phyloP scores from a whole-genome alignment of 2,888 invertebrate species.

The Phyllotreta cruciferae region DNA sequence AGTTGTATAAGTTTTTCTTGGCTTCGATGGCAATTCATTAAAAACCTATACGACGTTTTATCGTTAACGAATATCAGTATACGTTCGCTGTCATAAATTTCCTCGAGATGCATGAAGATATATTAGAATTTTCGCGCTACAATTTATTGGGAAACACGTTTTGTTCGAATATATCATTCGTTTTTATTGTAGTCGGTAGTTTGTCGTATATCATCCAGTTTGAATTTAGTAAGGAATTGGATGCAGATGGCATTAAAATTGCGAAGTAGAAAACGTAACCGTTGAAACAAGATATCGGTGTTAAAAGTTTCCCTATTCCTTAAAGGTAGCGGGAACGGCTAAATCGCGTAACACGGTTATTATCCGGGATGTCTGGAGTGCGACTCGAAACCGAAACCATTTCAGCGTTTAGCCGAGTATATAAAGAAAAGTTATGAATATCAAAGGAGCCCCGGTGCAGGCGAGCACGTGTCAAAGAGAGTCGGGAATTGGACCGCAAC shows the following conservation, averaged over 20 bases:
- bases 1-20: conserved; percentile 14
- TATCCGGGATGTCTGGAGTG: conserved; percentile 15
- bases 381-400: conserved; percentile 10
- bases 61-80: conserved; percentile 32
- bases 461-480: conserved; percentile 32
- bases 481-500: conserved; percentile 29
- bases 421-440: conserved; percentile 33
- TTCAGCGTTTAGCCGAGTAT: conserved; percentile 10
- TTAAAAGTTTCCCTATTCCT: too few species aligned
- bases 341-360: background rate
- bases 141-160: conserved; percentile 32
- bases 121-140: conserved; percentile 30
- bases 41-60: conserved; percentile 31
- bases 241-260: too few species aligned
- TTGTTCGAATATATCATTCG: conserved; percentile 8
- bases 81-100: conserved; percentile 30
- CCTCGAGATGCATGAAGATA: conserved; percentile 33
- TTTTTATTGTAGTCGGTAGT: background rate
- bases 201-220: background rate
- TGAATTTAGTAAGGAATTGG: too few species aligned
- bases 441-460: conserved; percentile 34
- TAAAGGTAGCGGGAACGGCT: too few species aligned
- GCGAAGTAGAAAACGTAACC: too few species aligned
- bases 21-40: conserved; percentile 18
- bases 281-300: too few species aligned